Base-by-base conservation (phyloP, 2,888 invertebrate genomes). In the Macrophya annulata region DNA sequence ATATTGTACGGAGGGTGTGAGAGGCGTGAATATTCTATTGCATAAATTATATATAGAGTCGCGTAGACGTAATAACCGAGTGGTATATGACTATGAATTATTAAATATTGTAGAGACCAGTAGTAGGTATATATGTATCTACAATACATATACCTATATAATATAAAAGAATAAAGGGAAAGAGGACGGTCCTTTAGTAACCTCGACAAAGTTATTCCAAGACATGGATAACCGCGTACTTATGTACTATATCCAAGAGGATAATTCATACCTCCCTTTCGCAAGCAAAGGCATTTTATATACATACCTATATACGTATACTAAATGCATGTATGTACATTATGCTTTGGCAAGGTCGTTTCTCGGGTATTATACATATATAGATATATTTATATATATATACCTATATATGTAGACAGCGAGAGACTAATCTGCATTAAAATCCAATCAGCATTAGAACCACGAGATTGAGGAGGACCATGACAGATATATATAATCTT, bases 391-490 rank as follows among this genome's bases (percentile, higher is more conserved):
- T n/a, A n/a, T n/a, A n/a, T n/a, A n/a, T n/a, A n/a, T n/a, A n/a
- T n/a, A n/a, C n/a, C n/a, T n/a, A n/a, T 17, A 51, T 43, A 43
- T 51, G 17, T 6, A 51, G 5, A 51, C 4, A 51, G 10, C n/a
- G 21, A 62, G 2, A 25, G 25, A 21, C 88, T 88, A 87, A 89
- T 89, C 87, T 89, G 86, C 89, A 89, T 89, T 86, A 87, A 88
- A 89, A 89, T 88, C 88, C 87, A 89, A 89, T 90, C 89, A 89
- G 86, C 85, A 81, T 48, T 59, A 74, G n/a, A 59, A 82, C 31
- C 62, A 55, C 55, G 68, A n/a, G 43, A 77, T 40, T 40, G 40
- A 74, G 6, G 17, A 31, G 40, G 37, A 40, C 40, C 40, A n/a
- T n/a, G 15, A 17, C 9, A 17, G 51, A 51, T 51, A n/a, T n/a